phyloP scores from a whole-genome alignment of 2,797 vertebrate species.

The Aulostomus chinensis region DNA sequence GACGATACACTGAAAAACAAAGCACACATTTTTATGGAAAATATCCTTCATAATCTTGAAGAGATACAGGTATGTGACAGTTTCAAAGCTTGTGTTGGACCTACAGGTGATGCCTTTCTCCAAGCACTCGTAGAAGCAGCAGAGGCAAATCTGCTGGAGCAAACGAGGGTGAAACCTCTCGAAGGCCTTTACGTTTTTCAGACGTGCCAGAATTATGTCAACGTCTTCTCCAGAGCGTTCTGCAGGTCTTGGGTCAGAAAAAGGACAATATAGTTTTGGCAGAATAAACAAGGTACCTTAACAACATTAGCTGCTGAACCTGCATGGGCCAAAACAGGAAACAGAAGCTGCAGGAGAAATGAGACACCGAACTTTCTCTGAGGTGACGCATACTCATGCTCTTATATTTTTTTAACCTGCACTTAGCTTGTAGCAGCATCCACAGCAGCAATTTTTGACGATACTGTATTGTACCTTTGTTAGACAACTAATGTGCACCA shows the following conservation, averaged over 20 bases:
- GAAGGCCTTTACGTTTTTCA: conserved; percentile 93
- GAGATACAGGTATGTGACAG: not conserved
- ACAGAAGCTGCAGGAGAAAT: conserved; percentile 3
- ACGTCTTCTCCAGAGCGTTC: conserved; percentile 95
- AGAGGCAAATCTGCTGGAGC: conserved; percentile 94
- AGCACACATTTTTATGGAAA: not conserved
- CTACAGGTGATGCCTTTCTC: conserved; percentile 96
- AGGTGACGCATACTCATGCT: not conserved
- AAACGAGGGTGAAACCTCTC: conserved; percentile 92
- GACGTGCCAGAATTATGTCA: conserved; percentile 92
- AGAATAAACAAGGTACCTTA: too few relatives aligned
- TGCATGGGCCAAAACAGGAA: conserved; percentile 4
- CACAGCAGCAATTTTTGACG: not conserved
- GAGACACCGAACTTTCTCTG: conserved; percentile 9
- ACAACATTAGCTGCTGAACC: not conserved
- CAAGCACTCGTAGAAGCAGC: conserved; percentile 93
- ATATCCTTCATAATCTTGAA: not conserved
- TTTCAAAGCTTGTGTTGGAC: conserved; percentile 47
- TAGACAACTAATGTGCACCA: too few relatives aligned
- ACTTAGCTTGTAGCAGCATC: conserved; percentile 2
- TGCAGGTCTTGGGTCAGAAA: conserved; percentile 80
- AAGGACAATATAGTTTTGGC: not conserved
- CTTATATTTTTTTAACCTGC: not conserved
- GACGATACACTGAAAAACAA: conserved; percentile 87
- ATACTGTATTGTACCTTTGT: too few relatives aligned